Evolutionary conservation across 1,140 invertebrate genomes (phyloP), one percentile per base, ranked within the genome.

Genomic region (Cyphomyrmex costatus): DNA sequence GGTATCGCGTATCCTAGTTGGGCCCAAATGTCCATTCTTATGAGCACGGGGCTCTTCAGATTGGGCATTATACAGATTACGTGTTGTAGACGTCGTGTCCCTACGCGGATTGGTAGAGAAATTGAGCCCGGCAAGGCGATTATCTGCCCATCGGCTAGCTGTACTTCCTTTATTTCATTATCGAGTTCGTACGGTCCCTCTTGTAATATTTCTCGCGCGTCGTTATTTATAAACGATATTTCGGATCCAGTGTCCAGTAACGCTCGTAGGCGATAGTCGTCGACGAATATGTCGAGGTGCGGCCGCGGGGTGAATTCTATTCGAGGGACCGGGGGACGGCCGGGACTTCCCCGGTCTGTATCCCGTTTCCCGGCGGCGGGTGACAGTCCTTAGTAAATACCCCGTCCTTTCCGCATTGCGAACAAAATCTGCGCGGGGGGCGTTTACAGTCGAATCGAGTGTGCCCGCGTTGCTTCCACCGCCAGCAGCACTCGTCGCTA

Each of bases 181-280:
- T n/a, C n/a, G n/a, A n/a, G n/a, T n/a, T n/a, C n/a, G n/a, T n/a
- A n/a, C n/a, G n/a, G n/a, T n/a, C n/a, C n/a, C n/a, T n/a, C n/a
- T n/a, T n/a, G n/a, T n/a, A n/a, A n/a, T n/a, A n/a, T n/a, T n/a
- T n/a, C 8, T 6, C 21, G 16, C 2, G 61, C 10, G 0, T 7
- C 16, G 0, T 16, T 8, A 10, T 27, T 60, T 0, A 60, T 4
- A 4, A 60, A 60, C 0, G 21, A 60, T 0, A 8, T 2, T 5
- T 24, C 8, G 6, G 56, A 21, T 0, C 21, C 10, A 8, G 56
- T 27, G 0, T 60, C 56, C 0, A 24, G 2, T 1, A 60, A 21
- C 0, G 21, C 21, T 33, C 3, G 27, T 3, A 30, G 0, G 14
- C 0, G 2, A 16, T 4, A 16, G 0, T 7, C 2, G 0, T 10